These are phyloP conservation scores for Oligia latruncula DNA, from an alignment of 2,888 invertebrate genomes.

Conservation along the genomic window DNA sequence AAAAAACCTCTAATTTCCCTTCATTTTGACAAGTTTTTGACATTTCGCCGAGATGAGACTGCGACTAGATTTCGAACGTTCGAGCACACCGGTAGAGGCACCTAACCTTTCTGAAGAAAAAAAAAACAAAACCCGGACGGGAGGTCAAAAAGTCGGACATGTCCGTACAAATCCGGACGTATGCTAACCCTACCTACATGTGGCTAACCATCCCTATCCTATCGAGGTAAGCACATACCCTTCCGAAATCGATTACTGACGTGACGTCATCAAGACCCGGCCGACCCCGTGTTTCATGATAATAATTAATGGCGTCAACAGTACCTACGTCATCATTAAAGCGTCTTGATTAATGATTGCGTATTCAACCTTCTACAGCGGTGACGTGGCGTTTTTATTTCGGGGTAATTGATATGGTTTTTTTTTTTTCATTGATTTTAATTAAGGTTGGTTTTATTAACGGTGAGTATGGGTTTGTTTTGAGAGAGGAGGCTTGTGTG, in stretches of 20 bases:
- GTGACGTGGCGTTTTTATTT: constrained; percentile 29
- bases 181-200: background rate
- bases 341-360: constrained; percentile 57
- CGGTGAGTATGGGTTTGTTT: background rate
- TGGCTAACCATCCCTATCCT: background rate
- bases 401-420: constrained; percentile 12
- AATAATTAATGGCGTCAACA: constrained; percentile 57
- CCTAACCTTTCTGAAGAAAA: too few relatives aligned
- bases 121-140: too few relatives aligned
- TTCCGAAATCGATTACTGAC: constrained; percentile 47
- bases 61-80: too few relatives aligned
- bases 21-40: too few relatives aligned
- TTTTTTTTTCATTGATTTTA: background rate
- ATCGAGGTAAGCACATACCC: constrained; percentile 5
- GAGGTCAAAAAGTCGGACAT: background rate
- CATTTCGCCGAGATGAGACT: too few relatives aligned
- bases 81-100: too few relatives aligned
- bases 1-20: too few relatives aligned
- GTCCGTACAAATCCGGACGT: background rate
- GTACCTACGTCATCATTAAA: constrained; percentile 53
- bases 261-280: constrained; percentile 33
- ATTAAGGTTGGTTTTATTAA: background rate
- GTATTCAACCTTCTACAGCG: constrained; percentile 28
- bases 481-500: too few relatives aligned
- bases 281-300: constrained; percentile 47